phyloP scores from a whole-genome alignment of 2,797 vertebrate genomes.

The Pagetopsis macropterus region DNA sequence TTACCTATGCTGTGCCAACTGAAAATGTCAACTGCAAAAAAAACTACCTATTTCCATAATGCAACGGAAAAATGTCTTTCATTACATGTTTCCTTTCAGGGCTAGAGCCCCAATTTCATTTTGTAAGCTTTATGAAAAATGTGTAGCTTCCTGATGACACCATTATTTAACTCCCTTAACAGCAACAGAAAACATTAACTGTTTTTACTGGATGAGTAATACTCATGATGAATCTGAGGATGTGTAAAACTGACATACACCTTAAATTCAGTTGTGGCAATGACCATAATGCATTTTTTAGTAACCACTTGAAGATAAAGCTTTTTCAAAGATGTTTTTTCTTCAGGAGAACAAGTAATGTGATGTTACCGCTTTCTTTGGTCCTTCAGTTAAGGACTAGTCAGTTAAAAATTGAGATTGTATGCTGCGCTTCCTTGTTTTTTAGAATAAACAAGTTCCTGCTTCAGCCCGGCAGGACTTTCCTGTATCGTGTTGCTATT shows the following conservation, averaged over 20 bases:
- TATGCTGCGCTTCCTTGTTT: constrained; percentile 44
- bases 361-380: background rate
- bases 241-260: background rate
- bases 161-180: background rate
- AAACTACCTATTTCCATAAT: background rate
- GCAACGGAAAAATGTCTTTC: background rate
- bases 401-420: constrained; percentile 44
- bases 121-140: background rate
- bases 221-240: background rate
- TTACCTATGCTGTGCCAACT: background rate
- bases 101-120: background rate
- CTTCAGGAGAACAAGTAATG: background rate
- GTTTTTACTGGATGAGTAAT: background rate
- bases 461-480: constrained; percentile 35
- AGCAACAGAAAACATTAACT: background rate
- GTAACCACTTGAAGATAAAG: background rate
- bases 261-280: constrained; percentile 4
- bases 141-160: background rate
- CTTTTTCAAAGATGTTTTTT: background rate
- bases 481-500: constrained; percentile 43
- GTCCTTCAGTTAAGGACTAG: constrained; percentile 8
- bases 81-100: background rate
- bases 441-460: constrained; percentile 46
- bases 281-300: constrained; percentile 3
- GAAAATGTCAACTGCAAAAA: background rate